Base-by-base conservation (phyloP, 2,888 invertebrate genomes). In the Pyrgus malvae region DNA sequence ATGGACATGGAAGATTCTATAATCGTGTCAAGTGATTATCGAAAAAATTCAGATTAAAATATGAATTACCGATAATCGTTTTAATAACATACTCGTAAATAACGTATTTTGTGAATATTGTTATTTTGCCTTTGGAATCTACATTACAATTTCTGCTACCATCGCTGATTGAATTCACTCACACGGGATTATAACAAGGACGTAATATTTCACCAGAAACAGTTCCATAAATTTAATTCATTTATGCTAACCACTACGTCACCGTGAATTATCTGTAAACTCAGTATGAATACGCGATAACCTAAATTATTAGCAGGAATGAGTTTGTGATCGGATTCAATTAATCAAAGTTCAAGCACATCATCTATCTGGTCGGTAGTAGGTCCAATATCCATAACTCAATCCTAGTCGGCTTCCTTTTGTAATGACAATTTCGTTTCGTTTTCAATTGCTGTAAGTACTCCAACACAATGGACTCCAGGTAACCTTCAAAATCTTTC, bases 331-430 rank as follows among this genome's bases (percentile, higher is more conserved):
- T 29, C 12, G 14, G 23, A 48, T 51, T 51, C 12, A 44, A 51
- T 51, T 51, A 51, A 51, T 51, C 37, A 44, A 37, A 14, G 37
- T 44, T 31, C 16, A 33, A 27, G 41, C 40, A 29, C 25, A 35
- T 51, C 50, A 44, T 44, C 25, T 35, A 50, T 35, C 27, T 17
- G 25, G 23, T 9, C 27, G n/a, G 12, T 44, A 25, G 35, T 35
- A 27, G 37, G 9, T 27, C n/a, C 37, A 29, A 44, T 27, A 37
- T 29, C 29, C 44, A 44, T 51, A 35, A 50, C 50, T 41, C 11
- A 21, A 42, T 40, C 23, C 8, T 31, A 42, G 25, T 44, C 35
- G 2, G 35, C 42, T 27, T 33, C 12, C 21, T 50, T 50, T 35
- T 25, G 14, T 31, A 25, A 50, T 42, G 42, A 50, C 17, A 33